Evolutionary conservation across 2,888 invertebrate species (phyloP), one percentile per base, ranked within the genome.

Genomic region (Crossocerus cetratus): DNA sequence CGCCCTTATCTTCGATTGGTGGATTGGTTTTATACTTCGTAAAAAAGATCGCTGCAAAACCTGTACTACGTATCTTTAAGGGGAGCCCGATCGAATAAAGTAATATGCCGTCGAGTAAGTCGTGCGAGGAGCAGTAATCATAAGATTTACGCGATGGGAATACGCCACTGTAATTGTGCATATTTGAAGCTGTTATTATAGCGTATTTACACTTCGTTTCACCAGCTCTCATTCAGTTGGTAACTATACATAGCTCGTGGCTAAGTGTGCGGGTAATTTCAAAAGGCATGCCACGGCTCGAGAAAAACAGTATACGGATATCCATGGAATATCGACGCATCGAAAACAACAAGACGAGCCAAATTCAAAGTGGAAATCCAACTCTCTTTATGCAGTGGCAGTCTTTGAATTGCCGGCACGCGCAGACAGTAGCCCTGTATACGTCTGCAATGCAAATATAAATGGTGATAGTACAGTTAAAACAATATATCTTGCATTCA

Each of bases 171-270:
- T 71, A 44, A 70, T 57, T 74, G 69, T 53, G 55, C 73, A 49
- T 72, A 58, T 68, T 56, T 65, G 13, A 78, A 81, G 62, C 65
- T 69, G 59, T 42, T 62, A 44, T 66, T 53, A 22, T 65, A 69
- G 69, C 56, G 45, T 81, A 82, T 82, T 76, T 82, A 82, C 80
- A 81, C 45, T 60, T 64, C 59, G 53, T 16, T 65, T 18, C 65
- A 45, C 23, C 63, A 59, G 64, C 65, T n/a, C 55, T 60, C 45
- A 18, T 32, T 32, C 32, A 32, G 32, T 32, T 32, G 32, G 32
- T 32, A 32, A 32, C 32, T 32, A 32, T 32, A 32, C 32, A 32
- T 8, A 32, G 32, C 32, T 32, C 32, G 5, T 32, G 32, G 11
- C 32, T 32, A 32, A 11, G 8, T 32, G 32, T 32, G 32, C 32